Conservation (phyloP, 2,888 invertebrate genomes). For the Cosmorhoe ocellata region DNA sequence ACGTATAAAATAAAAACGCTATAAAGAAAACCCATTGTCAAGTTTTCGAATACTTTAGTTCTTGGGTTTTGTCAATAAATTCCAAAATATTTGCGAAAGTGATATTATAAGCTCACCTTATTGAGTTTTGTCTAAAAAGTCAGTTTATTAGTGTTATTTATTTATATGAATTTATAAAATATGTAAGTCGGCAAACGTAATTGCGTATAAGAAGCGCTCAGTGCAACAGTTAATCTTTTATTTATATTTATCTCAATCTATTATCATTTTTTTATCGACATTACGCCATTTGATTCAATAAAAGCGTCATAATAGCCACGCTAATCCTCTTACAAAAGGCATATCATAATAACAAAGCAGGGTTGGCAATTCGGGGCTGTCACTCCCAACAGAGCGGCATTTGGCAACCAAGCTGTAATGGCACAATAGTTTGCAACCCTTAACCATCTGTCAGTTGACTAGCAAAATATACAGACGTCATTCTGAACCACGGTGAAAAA, state of each 20-base stretch:
- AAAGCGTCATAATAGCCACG: conserved; percentile 23
- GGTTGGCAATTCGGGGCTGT: conserved; percentile 70
- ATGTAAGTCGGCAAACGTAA: too few species aligned
- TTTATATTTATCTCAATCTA: not conserved
- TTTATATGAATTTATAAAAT: too few species aligned
- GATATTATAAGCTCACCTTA: conserved; percentile 10
- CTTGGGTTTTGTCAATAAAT: conserved; percentile 23
- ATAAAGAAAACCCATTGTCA: conserved; percentile 41
- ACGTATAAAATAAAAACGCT: conserved; percentile 64
- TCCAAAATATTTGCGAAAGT: conserved; percentile 11
- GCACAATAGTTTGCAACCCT: conserved; percentile 79
- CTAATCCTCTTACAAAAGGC: conserved; percentile 21
- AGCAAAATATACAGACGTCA: conserved; percentile 82
- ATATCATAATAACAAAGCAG: conserved; percentile 43
- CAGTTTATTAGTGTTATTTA: too few species aligned
- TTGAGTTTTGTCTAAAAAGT: too few species aligned
- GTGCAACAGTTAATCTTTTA: not conserved
- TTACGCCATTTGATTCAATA: conserved; percentile 22
- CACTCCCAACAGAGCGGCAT: conserved; percentile 60
- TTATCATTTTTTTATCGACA: conserved; percentile 17
- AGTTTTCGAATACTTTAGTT: conserved; percentile 27
- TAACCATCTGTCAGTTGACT: conserved; percentile 80
- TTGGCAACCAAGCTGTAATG: conserved; percentile 75
- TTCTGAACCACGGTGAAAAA: conserved; percentile 73
- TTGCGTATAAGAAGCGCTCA: too few species aligned